Evolutionary conservation across 92 coral and sea anemone genomes (phyloP), one percentile per base, ranked within the genome.

Genomic region (Heteractis magnifica): DNA sequence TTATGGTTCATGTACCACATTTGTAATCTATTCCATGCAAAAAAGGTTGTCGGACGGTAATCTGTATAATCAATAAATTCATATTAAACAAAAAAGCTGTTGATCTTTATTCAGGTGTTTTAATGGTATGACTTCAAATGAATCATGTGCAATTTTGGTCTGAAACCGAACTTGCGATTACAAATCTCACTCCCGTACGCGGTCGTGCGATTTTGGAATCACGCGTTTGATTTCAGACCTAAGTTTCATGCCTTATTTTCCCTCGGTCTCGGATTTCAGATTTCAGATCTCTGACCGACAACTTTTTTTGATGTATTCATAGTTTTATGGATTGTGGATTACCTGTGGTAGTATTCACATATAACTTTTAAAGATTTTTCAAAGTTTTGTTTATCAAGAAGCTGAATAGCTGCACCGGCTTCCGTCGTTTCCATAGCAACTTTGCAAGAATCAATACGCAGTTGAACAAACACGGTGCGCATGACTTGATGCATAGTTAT

Each of bases 401-500:
- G 16, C 50, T 84, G 34, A 0, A 65, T 48, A 56, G 76, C 65
- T n/a, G 50, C 23, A 49, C 56, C 78, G 8, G 62, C 49, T 10
- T 56, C 78, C 44, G 20, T 60, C 14, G 53, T 34, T 21, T 53
- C 77, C 19, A 70, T 52, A 19, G 56, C 73, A 13, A 20, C 75
- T 41, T 84, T 49, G 21, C 83, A 77, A 20, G 82, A 65, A 78
- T 87, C 87, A 26, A 75, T 77, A 34, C 91, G 89, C 55, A 91
- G 71, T 15, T 92, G 92, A 65, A 80, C 72, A 87, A 95, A 91
- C 20, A 94, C 98, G 34, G 90, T 58, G 48, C 87, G 87, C 92
- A 93, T 92, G 71, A 93, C 97, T 52, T 92, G 98, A 90, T 95
- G 98, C 81, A 90, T 82, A 11, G 83, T 76, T 14, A 81, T 62